These are phyloP conservation scores for Proales similis DNA, from an alignment of 1,140 invertebrate species.

Conservation along the genomic window DNA sequence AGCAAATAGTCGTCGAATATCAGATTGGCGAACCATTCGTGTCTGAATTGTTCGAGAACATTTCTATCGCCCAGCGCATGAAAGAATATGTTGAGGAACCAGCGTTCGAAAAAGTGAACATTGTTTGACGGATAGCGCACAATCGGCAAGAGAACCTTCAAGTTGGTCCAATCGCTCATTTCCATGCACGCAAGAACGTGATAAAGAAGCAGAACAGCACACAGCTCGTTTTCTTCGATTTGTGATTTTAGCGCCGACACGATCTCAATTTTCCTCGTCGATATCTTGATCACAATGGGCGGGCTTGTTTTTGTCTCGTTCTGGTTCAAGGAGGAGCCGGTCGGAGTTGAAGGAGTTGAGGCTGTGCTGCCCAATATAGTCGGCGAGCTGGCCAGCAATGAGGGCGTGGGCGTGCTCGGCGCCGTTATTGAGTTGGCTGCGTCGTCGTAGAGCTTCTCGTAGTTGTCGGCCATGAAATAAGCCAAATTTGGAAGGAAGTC, in stretches of 20 bases:
- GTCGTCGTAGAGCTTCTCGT: constrained; percentile 35
- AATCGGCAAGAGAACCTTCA: constrained; percentile 7
- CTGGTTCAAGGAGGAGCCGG: not conserved
- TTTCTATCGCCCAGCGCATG: constrained; percentile 6
- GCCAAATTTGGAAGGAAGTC: constrained; percentile 38
- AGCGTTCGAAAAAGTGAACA: constrained; percentile 12
- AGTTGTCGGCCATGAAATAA: constrained; percentile 36
- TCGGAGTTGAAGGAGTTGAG: not conserved
- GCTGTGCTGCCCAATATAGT: constrained; percentile 6
- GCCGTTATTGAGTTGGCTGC: not conserved
- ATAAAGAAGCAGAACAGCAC: constrained; percentile 13
- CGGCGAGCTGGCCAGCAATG: constrained; percentile 15
- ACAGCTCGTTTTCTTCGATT: constrained; percentile 29
- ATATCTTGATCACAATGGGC: constrained; percentile 32
- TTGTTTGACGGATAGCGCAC: constrained; percentile 31
- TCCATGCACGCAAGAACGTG: constrained; percentile 21
- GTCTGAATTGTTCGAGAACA: constrained; percentile 31
- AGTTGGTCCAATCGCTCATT: constrained; percentile 34
- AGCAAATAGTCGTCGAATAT: constrained; percentile 35
- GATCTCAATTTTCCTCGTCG: constrained; percentile 24
- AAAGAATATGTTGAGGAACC: constrained; percentile 26
- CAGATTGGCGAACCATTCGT: constrained; percentile 33
- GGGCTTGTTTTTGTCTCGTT: not conserved
- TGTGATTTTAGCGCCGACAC: constrained; percentile 4
- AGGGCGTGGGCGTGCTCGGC: constrained; percentile 1